phyloP scores from a whole-genome alignment of 2,888 invertebrate species.

The Agriotes lineatus region DNA sequence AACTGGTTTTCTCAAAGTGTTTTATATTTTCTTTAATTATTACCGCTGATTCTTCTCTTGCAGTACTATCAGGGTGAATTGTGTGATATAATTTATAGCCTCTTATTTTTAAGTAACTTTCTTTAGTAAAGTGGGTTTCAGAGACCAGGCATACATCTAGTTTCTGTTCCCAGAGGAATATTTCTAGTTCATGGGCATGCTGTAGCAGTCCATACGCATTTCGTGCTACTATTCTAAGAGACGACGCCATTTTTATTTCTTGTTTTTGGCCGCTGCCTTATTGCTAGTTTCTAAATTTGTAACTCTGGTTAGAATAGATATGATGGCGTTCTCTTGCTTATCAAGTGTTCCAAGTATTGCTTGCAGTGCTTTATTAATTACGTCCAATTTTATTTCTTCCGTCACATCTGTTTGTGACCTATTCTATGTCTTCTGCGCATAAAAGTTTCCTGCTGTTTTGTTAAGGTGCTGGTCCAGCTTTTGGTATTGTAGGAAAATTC shows the following conservation, averaged over 20 bases:
- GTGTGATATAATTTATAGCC: conserved; percentile 45
- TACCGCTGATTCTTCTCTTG: conserved; percentile 46
- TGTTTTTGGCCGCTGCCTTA: conserved; percentile 21
- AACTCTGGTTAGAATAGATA: conserved; percentile 12
- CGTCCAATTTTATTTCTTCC: too few species aligned
- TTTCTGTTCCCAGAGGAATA: background rate
- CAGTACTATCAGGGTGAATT: conserved; percentile 44
- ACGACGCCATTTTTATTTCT: conserved; percentile 18
- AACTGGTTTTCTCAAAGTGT: background rate
- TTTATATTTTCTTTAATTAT: conserved; percentile 34
- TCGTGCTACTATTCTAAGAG: conserved; percentile 35
- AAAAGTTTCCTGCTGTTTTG: too few species aligned
- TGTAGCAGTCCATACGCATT: too few species aligned
- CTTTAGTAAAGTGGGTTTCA: conserved; percentile 48
- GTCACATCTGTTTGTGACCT: too few species aligned
- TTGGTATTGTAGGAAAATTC: too few species aligned
- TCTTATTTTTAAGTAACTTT: conserved; percentile 44
- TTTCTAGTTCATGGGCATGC: too few species aligned
- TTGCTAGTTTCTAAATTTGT: conserved; percentile 18
- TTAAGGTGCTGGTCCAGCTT: too few species aligned
- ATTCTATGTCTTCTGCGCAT: too few species aligned
- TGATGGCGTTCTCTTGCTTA: too few species aligned
- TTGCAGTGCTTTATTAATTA: too few species aligned
- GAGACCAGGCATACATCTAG: conserved; percentile 44
- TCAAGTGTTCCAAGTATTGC: too few species aligned